Percentiles rank a stretch among this genome's conserved stretches.
phyloP scores from a whole-genome alignment of 1,140 invertebrate genomes.

The Triops cancriformis region DNA sequence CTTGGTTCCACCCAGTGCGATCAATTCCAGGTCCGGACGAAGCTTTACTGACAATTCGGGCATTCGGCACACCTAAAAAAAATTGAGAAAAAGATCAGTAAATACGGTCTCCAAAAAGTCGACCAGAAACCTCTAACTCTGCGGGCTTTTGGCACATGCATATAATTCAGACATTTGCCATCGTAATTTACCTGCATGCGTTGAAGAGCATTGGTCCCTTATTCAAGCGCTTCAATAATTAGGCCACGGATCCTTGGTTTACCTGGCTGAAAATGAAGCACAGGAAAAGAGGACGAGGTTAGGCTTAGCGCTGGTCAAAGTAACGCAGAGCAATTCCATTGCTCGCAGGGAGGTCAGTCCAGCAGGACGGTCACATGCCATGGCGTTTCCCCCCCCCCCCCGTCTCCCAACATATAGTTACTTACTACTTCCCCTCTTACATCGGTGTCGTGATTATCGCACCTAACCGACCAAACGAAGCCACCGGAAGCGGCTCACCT shows the following conservation, averaged over 20 bases:
- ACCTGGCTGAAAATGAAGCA: not conserved
- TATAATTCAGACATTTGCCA: not conserved
- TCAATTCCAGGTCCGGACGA: not conserved
- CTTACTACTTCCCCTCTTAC: not conserved
- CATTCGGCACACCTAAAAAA: not conserved
- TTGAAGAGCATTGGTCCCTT: not conserved
- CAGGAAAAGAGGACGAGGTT: not conserved
- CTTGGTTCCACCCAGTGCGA: not conserved
- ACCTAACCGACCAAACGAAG: not conserved
- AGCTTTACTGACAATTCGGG: not conserved
- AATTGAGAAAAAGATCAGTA: not conserved
- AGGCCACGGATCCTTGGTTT: not conserved
- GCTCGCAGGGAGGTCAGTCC: not conserved
- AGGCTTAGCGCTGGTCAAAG: not conserved
- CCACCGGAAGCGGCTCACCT: constrained; percentile 11
- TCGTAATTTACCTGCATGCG: not conserved
- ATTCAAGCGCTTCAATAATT: not conserved
- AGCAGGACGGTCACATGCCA: constrained; percentile 3
- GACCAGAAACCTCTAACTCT: not conserved
- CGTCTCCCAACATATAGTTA: not conserved
- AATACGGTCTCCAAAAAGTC: not conserved
- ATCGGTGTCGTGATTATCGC: not conserved
- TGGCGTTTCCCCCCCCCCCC: not conserved
- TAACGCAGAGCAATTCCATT: not conserved
- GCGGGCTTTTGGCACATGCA: not conserved